A percentile compares a stretch with the other conserved stretches of the same genome.
Evolutionary conservation across 2,797 vertebrate species (phyloP).

Genomic region (Labeo calbasu): DNA sequence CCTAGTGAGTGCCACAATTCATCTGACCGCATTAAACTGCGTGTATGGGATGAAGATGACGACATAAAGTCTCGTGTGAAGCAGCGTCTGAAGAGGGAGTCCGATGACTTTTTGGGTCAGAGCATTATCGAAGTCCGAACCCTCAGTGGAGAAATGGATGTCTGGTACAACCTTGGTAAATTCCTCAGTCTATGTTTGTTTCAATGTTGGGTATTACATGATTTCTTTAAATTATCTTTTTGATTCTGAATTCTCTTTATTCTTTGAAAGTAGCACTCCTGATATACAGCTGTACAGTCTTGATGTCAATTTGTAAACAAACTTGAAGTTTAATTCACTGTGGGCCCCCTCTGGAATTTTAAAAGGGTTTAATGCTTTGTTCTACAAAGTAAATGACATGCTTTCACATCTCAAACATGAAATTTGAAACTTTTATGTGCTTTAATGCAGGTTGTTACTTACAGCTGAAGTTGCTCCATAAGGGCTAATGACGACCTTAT

Average conservation of each 20-base stretch:
- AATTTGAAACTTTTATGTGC: not conserved
- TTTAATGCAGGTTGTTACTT: not conserved
- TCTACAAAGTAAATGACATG: not conserved
- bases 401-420: not conserved
- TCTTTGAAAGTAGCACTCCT: not conserved
- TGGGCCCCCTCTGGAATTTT: not conserved
- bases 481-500: constrained; percentile 10
- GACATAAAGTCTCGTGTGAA: constrained; percentile 97
- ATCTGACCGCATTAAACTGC: constrained; percentile 93
- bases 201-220: not conserved
- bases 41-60: constrained; percentile 97
- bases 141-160: constrained; percentile 96
- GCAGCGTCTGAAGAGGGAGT: constrained; percentile 95
- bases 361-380: not conserved
- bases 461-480: not conserved
- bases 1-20: constrained; percentile 95
- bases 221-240: not conserved
- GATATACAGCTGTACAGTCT: not conserved
- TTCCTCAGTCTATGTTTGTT: not conserved
- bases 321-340: not conserved
- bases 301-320: not conserved
- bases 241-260: not conserved
- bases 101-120: constrained; percentile 96
- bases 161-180: constrained; percentile 98
- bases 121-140: constrained; percentile 98